phyloP scores from a whole-genome alignment of 2,113 vertebrate genomes.

The Ochotona princeps region DNA sequence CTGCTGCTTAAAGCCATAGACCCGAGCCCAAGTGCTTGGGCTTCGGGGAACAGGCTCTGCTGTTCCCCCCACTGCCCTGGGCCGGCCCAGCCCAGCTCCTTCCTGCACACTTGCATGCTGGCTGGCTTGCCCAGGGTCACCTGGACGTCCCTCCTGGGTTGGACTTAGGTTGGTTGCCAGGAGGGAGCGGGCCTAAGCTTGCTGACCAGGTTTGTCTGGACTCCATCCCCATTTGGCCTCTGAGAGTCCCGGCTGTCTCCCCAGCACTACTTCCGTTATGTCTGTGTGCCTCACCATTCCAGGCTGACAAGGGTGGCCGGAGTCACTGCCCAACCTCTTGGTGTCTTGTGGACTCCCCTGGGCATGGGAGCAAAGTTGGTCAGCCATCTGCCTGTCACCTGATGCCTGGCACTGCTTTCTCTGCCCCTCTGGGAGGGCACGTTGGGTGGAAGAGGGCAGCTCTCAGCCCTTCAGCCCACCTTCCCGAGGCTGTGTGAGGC shows the following conservation, averaged over 20 bases:
- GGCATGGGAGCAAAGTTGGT: neutral
- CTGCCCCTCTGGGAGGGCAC: neutral
- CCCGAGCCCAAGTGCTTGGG: neutral
- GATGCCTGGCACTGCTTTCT: slow-evolving; percentile 2
- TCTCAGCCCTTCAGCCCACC: too few relatives aligned
- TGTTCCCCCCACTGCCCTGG: neutral
- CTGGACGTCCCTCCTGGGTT: neutral
- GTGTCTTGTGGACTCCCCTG: neutral
- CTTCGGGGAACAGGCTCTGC: neutral
- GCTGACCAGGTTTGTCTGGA: neutral
- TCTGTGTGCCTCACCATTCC: neutral
- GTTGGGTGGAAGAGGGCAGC: neutral
- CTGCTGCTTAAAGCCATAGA: neutral
- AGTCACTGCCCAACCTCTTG: neutral
- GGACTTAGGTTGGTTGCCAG: too few relatives aligned
- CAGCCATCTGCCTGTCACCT: neutral
- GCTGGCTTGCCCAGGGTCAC: neutral
- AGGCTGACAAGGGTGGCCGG: neutral
- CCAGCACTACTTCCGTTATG: too few relatives aligned
- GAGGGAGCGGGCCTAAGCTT: too few relatives aligned
- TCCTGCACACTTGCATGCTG: neutral
- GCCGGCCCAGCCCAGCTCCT: neutral
- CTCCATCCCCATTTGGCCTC: neutral
- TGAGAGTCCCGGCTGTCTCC: too few relatives aligned
- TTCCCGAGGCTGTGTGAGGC: neutral